Evolutionary conservation across 2,888 invertebrate genomes (phyloP).

Genomic region (Mactromeris polynyma): DNA sequence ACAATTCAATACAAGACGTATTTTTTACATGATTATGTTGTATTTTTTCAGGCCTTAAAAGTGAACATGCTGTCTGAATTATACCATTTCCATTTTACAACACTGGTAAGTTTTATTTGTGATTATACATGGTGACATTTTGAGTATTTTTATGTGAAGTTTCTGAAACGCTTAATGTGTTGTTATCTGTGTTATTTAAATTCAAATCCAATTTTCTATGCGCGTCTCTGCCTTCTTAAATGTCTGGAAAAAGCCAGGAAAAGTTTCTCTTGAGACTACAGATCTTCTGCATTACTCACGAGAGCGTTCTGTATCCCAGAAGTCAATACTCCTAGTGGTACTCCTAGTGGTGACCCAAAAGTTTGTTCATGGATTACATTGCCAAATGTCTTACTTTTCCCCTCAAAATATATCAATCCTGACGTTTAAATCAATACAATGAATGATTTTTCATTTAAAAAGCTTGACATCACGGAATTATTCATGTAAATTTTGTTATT

Average conservation of each 20-base stretch:
- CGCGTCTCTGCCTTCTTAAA: not conserved
- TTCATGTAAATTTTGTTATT: not conserved
- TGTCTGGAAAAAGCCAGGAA: not conserved
- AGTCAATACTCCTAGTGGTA: too few species aligned
- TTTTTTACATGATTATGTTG: not conserved
- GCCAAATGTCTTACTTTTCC: too few species aligned
- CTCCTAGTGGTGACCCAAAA: too few species aligned
- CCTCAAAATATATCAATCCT: not conserved
- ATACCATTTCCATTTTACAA: slow-evolving; percentile 98
- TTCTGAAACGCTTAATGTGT: not conserved
- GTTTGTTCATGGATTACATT: too few species aligned
- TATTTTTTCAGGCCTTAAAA: slow-evolving; percentile 93
- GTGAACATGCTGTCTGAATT: slow-evolving; percentile 98
- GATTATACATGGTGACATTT: too few species aligned
- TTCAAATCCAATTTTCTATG: not conserved
- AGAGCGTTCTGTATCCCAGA: too few species aligned
- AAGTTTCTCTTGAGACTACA: too few species aligned
- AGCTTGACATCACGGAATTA: not conserved
- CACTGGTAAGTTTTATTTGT: slow-evolving; percentile 89
- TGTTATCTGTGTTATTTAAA: not conserved
- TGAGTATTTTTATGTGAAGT: not conserved
- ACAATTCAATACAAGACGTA: too few species aligned
- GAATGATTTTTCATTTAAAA: not conserved
- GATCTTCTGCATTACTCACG: too few species aligned
- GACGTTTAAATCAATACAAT: not conserved